Evolutionary conservation across 2,113 vertebrate genomes (phyloP), one percentile per base, ranked within the genome.

Genomic region (Delphinapterus leucas): DNA sequence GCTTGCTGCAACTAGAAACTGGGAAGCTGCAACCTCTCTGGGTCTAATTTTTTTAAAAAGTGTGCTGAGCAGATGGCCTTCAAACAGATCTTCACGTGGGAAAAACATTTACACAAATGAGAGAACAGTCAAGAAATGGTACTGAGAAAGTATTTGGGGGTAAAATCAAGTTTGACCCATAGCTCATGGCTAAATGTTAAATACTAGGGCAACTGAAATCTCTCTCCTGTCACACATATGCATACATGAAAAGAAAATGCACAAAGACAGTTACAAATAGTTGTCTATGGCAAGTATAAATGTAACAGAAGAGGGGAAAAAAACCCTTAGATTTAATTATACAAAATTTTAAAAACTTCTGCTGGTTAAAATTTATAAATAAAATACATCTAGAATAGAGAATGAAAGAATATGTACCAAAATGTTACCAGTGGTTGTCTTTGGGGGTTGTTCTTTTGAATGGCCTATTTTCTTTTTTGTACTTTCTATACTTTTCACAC

Each of bases 321-420:
- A 84, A 47, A 47, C 0, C 2, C 44, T 76, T 55, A 23, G 28
- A 47, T n/a, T 91, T 55, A 55, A 60, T 68, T 68, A 88, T 4
- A 68, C 28, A 79, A 82, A 92, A 53, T 49, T 82, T 21, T 0
- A 44, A 90, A 63, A 70, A 68, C 23, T 74, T 90, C n/a, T 92
- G 55, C 18, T 76, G 33, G 17, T 84, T 65, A 92, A 90, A 88
- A 85, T 95, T 60, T 44, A 86, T n/a, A 93, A 58, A 65, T 91
- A 58, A 92, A 47, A 95, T 13, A 1, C 31, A 80, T 63, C 8
- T 10, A 84, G 18, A 87, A 53, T 8, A 83, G 31, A 92, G n/a
- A 68, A 11, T 33, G 68, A n/a, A 87, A 73, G 17, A 68, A 58
- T 38, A 63, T 23, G 4, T 6, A 90, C 18, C n/a, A 68, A 85